These are phyloP conservation scores for Channa argus DNA, from an alignment of 2,113 vertebrate genomes.

Conservation along the genomic window DNA sequence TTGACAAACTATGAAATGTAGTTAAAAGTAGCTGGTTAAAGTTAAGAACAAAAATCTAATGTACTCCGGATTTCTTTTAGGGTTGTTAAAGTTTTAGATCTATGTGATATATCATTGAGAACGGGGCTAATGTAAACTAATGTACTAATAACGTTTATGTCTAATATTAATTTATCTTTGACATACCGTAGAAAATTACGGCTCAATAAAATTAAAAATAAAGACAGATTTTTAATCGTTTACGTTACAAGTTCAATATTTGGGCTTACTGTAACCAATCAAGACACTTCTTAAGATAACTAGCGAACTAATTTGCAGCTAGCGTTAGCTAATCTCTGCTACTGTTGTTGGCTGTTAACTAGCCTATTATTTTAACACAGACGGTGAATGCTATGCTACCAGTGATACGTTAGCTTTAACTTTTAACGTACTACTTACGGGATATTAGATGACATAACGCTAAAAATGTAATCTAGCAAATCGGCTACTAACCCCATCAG, in stretches of 20 bases:
- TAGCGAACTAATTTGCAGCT: not conserved
- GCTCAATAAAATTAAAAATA: not conserved
- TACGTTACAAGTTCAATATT: no score
- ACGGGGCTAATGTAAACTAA: no score
- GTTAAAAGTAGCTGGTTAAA: no score
- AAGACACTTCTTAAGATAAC: not conserved
- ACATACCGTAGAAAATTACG: not conserved
- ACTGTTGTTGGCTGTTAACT: constrained; percentile 11
- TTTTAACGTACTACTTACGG: constrained; percentile 14
- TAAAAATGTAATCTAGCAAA: no score
- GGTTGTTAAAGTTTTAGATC: no score
- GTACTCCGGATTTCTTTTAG: no score
- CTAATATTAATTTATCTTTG: not conserved
- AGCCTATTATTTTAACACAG: constrained; percentile 10
- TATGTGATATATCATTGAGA: no score
- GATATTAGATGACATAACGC: not conserved
- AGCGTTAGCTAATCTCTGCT: not conserved
- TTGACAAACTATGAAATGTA: no score
- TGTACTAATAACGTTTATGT: no score
- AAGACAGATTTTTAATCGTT: no score
- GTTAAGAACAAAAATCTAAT: no score
- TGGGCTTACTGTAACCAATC: not conserved
- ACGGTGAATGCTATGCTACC: constrained; percentile 13
- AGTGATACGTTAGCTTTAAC: constrained; percentile 19
- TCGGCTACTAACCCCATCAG: not conserved